These are phyloP conservation scores for Sebastes itinus DNA, from an alignment of 2,797 vertebrate species.

Conservation along the genomic window DNA sequence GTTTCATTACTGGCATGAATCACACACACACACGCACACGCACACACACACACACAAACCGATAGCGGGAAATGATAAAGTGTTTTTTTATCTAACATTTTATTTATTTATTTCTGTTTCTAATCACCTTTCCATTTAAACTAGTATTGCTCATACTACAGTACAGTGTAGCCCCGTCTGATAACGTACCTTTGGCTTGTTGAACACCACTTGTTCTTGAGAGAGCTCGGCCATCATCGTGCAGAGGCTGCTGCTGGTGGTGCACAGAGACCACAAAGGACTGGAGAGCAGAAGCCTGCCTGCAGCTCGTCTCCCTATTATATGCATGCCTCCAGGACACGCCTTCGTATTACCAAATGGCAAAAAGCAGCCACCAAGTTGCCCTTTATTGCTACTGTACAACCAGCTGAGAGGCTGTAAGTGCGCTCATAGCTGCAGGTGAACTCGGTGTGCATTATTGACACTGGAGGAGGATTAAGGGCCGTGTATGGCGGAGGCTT, in stretches of 20 bases:
- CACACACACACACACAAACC: no score
- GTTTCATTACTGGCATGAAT: neutral
- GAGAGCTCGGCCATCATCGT: constrained; percentile 72
- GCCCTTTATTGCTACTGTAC: neutral
- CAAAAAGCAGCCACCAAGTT: neutral
- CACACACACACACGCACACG: no score
- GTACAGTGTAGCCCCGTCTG: accelerated
- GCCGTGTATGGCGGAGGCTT: constrained; percentile 52
- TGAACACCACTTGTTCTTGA: constrained; percentile 57
- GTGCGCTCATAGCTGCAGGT: neutral
- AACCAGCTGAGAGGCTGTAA: neutral
- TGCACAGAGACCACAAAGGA: constrained; percentile 21
- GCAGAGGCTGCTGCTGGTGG: constrained; percentile 16
- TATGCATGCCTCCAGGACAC: constrained; percentile 55
- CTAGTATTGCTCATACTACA: neutral
- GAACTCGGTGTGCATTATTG: neutral
- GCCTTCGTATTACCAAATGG: constrained; percentile 38
- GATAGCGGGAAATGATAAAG: accelerated
- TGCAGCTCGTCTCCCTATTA: constrained; percentile 25
- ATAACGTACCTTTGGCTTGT: constrained; percentile 79
- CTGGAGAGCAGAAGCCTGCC: neutral
- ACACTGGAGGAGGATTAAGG: constrained; percentile 49
- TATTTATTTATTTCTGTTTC: neutral
- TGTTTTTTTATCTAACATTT: neutral
- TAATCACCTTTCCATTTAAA: neutral